Percentiles rank a stretch among this genome's conserved stretches.
phyloP scores from a whole-genome alignment of 1,140 invertebrate genomes.

The Spodoptera frugiperda region DNA sequence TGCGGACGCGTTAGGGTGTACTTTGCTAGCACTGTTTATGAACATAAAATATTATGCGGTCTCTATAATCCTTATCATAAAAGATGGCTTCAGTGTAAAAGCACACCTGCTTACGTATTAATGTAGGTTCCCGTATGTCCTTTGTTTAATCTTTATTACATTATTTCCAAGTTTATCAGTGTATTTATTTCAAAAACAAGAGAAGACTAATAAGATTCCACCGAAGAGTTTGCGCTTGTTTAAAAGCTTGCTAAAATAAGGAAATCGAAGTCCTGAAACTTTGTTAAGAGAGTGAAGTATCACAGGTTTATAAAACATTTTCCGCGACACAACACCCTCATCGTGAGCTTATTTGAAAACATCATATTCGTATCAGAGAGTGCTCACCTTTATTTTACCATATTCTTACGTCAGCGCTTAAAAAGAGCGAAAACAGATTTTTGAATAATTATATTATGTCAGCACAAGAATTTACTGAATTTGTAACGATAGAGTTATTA shows the following conservation, averaged over 20 bases:
- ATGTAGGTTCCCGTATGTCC: conserved; percentile 12
- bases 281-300: conserved; percentile 41
- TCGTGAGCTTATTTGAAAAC: conserved; percentile 43
- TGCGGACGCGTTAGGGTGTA: conserved; percentile 9
- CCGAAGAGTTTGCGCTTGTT: conserved; percentile 24
- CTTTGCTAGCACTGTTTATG: conserved; percentile 1
- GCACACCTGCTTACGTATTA: conserved; percentile 22
- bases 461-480: conserved; percentile 14
- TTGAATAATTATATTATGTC: background rate
- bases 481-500: background rate
- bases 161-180: conserved; percentile 29
- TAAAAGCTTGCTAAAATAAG: conserved; percentile 38
- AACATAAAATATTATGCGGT: conserved; percentile 29
- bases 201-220: conserved; percentile 30
- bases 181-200: conserved; percentile 20
- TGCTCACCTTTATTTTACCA: conserved; percentile 32
- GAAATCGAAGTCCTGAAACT: conserved; percentile 39
- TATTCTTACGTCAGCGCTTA: conserved; percentile 6
- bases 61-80: conserved; percentile 26
- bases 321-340: conserved; percentile 18
- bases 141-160: conserved; percentile 23
- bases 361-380: conserved; percentile 43
- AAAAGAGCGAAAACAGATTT: conserved; percentile 22
- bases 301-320: conserved; percentile 45
- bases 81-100: conserved; percentile 31